Evolutionary conservation across 2,888 invertebrate species (phyloP).

Genomic region (Esperia sulphurella): DNA sequence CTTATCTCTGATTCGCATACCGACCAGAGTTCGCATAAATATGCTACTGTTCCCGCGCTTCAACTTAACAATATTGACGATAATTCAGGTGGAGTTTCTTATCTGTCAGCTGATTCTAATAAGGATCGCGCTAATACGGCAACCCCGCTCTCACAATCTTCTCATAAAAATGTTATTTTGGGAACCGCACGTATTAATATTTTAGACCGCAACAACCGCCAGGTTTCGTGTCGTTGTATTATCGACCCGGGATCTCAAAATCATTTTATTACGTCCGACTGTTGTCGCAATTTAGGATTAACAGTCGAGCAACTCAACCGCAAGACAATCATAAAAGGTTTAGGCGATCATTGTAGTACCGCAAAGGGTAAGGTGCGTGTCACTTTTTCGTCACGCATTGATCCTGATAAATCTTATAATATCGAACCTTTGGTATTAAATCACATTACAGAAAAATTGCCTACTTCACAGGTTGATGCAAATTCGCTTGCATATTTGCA

Average conservation of each 20-base stretch:
- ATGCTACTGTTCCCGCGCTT: no score
- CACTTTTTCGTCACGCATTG: no score
- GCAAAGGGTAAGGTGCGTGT: no score
- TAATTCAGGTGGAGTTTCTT: neutral
- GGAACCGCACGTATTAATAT: neutral
- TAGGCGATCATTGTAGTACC: no score
- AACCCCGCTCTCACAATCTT: neutral
- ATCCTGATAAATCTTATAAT: no score
- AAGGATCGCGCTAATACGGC: no score
- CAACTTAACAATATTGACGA: neutral
- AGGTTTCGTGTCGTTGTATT: neutral
- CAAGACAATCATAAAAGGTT: no score
- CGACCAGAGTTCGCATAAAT: no score
- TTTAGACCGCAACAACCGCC: neutral
- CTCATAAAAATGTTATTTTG: neutral
- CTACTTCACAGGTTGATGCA: neutral
- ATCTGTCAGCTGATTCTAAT: neutral
- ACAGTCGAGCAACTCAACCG: no score
- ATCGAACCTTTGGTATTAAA: no score
- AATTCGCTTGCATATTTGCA: no score
- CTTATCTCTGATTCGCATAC: neutral
- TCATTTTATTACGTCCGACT: neutral
- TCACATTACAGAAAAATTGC: no score
- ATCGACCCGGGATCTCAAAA: slow-evolving; percentile 1
- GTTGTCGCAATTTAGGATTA: neutral